A percentile compares a stretch with the other conserved stretches of the same genome.
Conservation (phyloP, 1,140 invertebrate genomes). For the Orius laevigatus region DNA sequence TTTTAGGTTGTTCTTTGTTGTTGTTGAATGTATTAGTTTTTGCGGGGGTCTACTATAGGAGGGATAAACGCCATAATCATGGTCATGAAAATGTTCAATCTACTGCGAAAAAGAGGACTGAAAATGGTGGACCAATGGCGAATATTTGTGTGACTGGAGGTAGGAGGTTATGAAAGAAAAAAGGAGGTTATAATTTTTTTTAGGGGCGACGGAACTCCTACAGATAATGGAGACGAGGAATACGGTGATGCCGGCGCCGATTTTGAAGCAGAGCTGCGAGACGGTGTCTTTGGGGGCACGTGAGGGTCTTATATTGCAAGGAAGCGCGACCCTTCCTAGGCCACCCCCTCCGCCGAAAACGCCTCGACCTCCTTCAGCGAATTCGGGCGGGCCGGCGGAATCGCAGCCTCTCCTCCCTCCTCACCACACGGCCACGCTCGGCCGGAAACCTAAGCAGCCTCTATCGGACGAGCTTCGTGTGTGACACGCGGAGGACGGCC, state of each 20-base stretch:
- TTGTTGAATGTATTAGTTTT: conserved; percentile 76
- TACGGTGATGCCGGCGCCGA: conserved; percentile 10
- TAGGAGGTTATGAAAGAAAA: conserved; percentile 5
- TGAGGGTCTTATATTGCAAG: background rate
- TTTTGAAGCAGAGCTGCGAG: conserved; percentile 11
- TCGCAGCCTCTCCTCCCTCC: conserved; percentile 20
- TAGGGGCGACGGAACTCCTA: conserved; percentile 20
- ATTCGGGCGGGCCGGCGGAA: conserved; percentile 11
- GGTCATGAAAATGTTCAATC: conserved; percentile 17
- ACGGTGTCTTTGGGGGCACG: conserved; percentile 7
- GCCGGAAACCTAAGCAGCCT: conserved; percentile 11
- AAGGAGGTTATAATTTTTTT: background rate
- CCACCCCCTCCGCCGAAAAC: conserved; percentile 18
- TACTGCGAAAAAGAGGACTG: conserved; percentile 15
- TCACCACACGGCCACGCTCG: conserved; percentile 10
- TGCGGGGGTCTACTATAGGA: conserved; percentile 81
- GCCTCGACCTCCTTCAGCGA: conserved; percentile 6
- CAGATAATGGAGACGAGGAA: conserved; percentile 20
- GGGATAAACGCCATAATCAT: conserved; percentile 50
- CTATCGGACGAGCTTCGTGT: conserved; percentile 19
- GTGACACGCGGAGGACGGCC: conserved; percentile 20
- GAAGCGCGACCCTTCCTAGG: conserved; percentile 14
- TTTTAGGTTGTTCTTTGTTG: conserved; percentile 18
- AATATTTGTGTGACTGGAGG: conserved; percentile 20
- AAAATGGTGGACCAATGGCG: conserved; percentile 21